Evolutionary conservation across 2,888 invertebrate genomes (phyloP).

Genomic region (Acheta domesticus): DNA sequence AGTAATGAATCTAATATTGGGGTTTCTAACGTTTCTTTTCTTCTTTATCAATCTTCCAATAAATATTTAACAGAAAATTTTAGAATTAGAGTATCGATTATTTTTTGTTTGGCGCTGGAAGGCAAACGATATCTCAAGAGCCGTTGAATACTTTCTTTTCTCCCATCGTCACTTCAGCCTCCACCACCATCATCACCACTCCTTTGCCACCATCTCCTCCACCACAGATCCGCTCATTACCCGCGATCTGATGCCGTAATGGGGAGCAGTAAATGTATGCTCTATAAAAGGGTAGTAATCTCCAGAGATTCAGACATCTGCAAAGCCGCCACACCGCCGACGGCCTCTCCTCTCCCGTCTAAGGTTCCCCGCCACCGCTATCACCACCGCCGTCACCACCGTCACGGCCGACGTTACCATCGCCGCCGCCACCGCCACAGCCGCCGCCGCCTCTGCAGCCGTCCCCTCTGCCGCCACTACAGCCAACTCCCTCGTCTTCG

Average conservation of each 20-base stretch:
- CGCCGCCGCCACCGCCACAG: not conserved
- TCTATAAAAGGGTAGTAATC: slow-evolving; percentile 18
- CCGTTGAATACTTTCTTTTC: no score
- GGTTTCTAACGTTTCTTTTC: no score
- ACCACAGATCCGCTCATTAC: not conserved
- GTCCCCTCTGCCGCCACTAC: no score
- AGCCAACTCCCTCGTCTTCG: not conserved
- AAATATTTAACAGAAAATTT: no score
- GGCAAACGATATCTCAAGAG: no score
- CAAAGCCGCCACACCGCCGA: not conserved
- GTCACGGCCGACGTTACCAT: not conserved
- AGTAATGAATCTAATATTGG: no score
- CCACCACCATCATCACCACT: not conserved
- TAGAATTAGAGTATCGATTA: no score
- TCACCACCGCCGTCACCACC: not conserved
- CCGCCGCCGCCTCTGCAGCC: not conserved
- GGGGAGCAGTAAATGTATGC: slow-evolving; percentile 7
- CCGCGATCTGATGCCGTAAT: not conserved
- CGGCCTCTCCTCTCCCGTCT: not conserved
- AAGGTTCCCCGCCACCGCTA: not conserved
- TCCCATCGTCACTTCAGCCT: no score
- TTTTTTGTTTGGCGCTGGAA: no score
- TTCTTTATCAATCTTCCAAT: no score
- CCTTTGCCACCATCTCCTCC: not conserved
- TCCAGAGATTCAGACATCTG: not conserved